phyloP scores from a whole-genome alignment of 2,797 vertebrate species.

The Sebastes wilsoni region DNA sequence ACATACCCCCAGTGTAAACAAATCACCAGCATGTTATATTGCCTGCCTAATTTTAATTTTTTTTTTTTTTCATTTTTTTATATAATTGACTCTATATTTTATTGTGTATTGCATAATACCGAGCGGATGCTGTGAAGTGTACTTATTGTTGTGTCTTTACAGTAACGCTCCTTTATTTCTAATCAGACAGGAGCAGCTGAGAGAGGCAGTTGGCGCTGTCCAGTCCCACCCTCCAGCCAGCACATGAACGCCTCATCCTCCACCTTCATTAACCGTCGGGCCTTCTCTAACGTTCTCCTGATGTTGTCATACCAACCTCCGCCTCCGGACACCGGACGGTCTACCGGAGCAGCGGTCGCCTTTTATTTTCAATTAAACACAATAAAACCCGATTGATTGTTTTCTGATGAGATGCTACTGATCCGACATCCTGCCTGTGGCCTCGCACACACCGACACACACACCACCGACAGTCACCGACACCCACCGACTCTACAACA shows the following conservation, averaged over 20 bases:
- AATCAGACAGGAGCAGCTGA: not conserved
- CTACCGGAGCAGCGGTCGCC: not conserved
- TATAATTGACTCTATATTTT: not conserved
- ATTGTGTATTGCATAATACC: not conserved
- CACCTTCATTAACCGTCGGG: not conserved
- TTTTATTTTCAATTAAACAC: not conserved
- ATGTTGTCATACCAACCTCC: not conserved
- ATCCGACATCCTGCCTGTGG: conserved; percentile 7
- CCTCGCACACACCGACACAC: not conserved
- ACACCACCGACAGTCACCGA: not conserved
- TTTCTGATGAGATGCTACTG: not conserved
- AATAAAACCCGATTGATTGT: not conserved
- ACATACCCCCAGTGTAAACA: not conserved
- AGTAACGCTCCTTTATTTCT: not conserved
- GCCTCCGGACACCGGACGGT: not conserved
- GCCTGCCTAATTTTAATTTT: not conserved
- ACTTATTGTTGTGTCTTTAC: not conserved
- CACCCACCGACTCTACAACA: not conserved
- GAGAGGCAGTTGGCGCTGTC: not conserved
- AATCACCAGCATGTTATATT: not conserved
- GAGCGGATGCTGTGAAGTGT: not conserved
- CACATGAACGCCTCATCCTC: conserved; percentile 49
- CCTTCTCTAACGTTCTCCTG: not conserved
- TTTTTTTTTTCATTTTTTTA: not conserved
- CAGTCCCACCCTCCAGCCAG: conserved; percentile 35